These are phyloP conservation scores for Suillia variegata DNA, from an alignment of 2,888 invertebrate species.

Conservation along the genomic window DNA sequence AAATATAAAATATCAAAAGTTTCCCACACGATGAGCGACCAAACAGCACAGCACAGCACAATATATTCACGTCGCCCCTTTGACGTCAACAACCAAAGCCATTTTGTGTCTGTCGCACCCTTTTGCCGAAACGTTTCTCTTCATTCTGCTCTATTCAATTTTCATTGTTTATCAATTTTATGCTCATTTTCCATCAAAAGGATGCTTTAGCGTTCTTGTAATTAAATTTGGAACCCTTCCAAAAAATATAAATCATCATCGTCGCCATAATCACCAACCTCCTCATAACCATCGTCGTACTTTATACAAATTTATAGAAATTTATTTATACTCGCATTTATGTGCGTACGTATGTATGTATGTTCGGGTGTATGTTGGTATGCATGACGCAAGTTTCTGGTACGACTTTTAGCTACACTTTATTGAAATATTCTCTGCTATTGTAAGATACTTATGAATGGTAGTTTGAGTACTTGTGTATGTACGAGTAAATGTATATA, in stretches of 20 bases:
- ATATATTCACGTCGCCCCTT: neutral
- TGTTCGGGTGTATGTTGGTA: too few species aligned
- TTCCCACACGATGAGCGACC: neutral
- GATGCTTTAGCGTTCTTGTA: slow-evolving; percentile 32
- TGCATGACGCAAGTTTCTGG: neutral
- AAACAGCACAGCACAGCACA: neutral
- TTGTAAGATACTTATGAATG: slow-evolving; percentile 12
- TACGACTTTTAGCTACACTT: slow-evolving; percentile 15
- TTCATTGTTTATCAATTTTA: slow-evolving; percentile 59
- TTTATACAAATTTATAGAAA: slow-evolving; percentile 6
- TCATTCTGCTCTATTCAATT: slow-evolving; percentile 44
- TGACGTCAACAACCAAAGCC: too few species aligned
- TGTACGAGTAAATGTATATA: slow-evolving; percentile 17
- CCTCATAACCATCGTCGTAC: too few species aligned
- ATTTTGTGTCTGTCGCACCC: neutral
- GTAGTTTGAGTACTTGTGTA: slow-evolving; percentile 2
- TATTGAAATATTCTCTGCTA: slow-evolving; percentile 25
- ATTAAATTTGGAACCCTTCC: slow-evolving; percentile 58
- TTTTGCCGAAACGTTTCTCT: neutral
- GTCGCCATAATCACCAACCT: neutral
- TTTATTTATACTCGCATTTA: too few species aligned
- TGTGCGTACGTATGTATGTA: too few species aligned
- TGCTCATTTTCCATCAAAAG: slow-evolving; percentile 42
- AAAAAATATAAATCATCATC: slow-evolving; percentile 47
- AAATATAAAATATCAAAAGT: neutral